Evolutionary conservation across 2,113 vertebrate species (phyloP).

Genomic region (Pycnonotus jocosus): DNA sequence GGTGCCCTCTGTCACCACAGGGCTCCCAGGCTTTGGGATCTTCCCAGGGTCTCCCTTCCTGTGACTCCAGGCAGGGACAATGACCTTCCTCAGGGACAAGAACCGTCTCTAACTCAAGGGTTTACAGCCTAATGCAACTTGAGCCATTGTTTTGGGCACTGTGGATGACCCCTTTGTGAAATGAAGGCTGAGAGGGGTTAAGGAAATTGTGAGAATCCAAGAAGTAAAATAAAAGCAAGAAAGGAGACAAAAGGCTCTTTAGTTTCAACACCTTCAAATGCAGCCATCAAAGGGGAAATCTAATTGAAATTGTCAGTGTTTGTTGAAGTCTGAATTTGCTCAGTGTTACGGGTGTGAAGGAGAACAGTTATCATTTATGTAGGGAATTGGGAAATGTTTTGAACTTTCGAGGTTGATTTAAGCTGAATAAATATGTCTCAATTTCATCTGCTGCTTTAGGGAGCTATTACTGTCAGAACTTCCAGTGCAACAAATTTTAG

Average conservation of each 20-base stretch:
- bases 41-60: not conserved
- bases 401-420: not conserved
- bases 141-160: not conserved
- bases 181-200: not conserved
- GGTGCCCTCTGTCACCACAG: not conserved
- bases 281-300: not conserved
- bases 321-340: not conserved
- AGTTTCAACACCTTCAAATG: not conserved
- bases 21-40: not conserved
- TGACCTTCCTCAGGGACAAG: not conserved
- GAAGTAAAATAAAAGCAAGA: not conserved
- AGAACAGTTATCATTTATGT: not conserved
- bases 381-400: conserved; percentile 31
- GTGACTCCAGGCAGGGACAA: not conserved
- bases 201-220: not conserved
- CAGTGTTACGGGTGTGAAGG: not conserved
- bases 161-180: not conserved
- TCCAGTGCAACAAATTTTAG: not conserved
- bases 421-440: conserved; percentile 6
- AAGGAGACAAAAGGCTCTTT: not conserved
- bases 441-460: not conserved
- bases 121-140: not conserved
- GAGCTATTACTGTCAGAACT: not conserved
- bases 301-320: not conserved
- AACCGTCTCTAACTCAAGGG: not conserved